Base-by-base conservation (phyloP, 2,888 invertebrate genomes). In the Chrysopilus asiliformis region DNA sequence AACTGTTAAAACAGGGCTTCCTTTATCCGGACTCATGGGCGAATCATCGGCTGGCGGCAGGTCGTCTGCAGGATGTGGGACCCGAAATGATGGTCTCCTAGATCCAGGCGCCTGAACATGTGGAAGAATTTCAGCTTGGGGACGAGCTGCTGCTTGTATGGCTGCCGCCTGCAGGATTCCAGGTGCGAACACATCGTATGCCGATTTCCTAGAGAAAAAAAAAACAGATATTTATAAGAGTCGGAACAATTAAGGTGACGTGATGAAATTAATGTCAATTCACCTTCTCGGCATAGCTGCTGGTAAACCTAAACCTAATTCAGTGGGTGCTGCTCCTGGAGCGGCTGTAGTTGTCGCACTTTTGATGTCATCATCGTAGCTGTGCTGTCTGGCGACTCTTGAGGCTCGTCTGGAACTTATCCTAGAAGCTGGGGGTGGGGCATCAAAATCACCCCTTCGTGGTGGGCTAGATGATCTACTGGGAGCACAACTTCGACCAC, bases 151-250 rank as follows among this genome's bases (percentile, higher is more conserved):
- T 13, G 58, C 53, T n/a, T n/a, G n/a, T n/a, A n/a, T n/a, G n/a
- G 53, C 52, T 5, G 62, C 61, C 31, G 59, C 51, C 22, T 64
- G 69, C 31, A 72, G 60, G 25, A 64, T 53, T 34, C 71, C 72
- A 2, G 79, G 76, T 2, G 78, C 76, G 49, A 81, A 84, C 10
- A 87, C 82, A 53, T 86, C 86, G 51, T 86, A 86, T 12, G 86
- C 85, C 26, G 86, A 86, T 43, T 61, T 61, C 43, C 61, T 60
- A 38, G 38, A 19, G 16, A 27, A 37, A 27, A 8, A 12, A 36
- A 7, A 5, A 8, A 29, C 14, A 20, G 14, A 8, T 22, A 8
- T 22, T 22, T 22, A 22, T 22, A 34, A 17, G 4, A n/a, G 17
- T 3, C 9, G 15, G 6, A 34, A 18, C 18, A 25, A 28, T 27